Evolutionary conservation across 1,140 invertebrate genomes (phyloP).

Genomic region (Acromyrmex echinatior): DNA sequence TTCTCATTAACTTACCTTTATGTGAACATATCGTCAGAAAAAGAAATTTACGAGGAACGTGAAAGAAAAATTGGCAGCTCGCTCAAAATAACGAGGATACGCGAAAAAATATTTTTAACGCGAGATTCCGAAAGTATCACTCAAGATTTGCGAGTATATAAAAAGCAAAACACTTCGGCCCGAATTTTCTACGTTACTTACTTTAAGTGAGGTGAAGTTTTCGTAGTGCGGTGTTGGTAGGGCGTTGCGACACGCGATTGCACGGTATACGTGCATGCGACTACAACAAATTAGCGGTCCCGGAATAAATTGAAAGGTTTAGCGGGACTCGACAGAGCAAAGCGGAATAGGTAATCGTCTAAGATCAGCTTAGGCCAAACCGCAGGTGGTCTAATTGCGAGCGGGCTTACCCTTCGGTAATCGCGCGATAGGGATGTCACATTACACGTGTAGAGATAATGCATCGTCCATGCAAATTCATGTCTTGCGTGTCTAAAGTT

Average conservation of each 20-base stretch:
- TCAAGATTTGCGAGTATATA: conserved; percentile 20
- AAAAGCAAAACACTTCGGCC: not conserved
- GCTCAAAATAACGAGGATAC: not conserved
- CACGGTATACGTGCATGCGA: not conserved
- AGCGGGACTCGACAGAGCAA: conserved; percentile 32
- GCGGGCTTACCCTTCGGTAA: conserved; percentile 64
- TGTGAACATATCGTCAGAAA: not conserved
- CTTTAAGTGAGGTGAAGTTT: conserved; percentile 22
- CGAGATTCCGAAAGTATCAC: not conserved
- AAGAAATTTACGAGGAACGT: not conserved
- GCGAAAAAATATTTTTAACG: not conserved
- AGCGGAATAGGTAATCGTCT: conserved; percentile 63
- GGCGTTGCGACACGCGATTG: not conserved
- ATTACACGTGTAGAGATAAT: conserved; percentile 78
- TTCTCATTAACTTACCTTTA: not conserved
- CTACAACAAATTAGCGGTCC: conserved; percentile 50
- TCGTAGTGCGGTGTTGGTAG: not conserved
- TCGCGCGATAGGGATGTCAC: conserved; percentile 72
- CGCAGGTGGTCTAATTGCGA: conserved; percentile 73
- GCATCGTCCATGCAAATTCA: conserved; percentile 75
- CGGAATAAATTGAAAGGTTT: conserved; percentile 71
- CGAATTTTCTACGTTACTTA: not conserved
- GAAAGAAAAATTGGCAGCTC: not conserved
- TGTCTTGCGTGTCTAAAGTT: conserved; percentile 74
- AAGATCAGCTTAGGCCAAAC: conserved; percentile 61